These are phyloP conservation scores for Lagopus leucura DNA, from an alignment of 2,113 vertebrate genomes.

Conservation along the genomic window DNA sequence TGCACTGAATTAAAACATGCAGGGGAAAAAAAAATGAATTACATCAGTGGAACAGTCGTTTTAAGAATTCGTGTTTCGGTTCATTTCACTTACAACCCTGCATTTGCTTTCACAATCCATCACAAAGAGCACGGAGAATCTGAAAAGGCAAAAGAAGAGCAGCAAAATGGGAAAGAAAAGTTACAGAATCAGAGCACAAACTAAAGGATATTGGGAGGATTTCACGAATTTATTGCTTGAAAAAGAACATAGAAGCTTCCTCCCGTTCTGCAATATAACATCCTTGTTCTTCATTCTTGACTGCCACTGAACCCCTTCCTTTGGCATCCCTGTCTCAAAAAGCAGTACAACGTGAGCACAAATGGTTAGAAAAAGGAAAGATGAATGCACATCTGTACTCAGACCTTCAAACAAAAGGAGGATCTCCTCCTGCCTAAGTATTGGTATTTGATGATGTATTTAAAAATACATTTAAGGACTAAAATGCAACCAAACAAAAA, in stretches of 20 bases:
- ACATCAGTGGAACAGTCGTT: not conserved
- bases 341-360: accelerated
- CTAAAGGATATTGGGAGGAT: not conserved
- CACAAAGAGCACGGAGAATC: not conserved
- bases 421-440: not conserved
- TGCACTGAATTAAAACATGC: not conserved
- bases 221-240: not conserved
- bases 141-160: not conserved
- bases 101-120: not conserved
- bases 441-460: not conserved
- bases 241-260: not conserved
- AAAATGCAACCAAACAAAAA: conserved; percentile 25
- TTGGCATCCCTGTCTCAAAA: not conserved
- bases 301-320: not conserved
- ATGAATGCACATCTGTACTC: not conserved
- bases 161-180: not conserved
- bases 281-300: not conserved
- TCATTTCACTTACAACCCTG: not conserved
- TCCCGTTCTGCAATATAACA: not conserved
- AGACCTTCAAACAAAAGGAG: not conserved
- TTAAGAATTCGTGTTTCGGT: not conserved
- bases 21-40: not conserved
- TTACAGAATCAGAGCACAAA: not conserved
- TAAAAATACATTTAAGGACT: conserved; percentile 4
- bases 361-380: not conserved